Conservation (phyloP, 2,888 invertebrate genomes). For the Coronaproctus castanopsis region DNA sequence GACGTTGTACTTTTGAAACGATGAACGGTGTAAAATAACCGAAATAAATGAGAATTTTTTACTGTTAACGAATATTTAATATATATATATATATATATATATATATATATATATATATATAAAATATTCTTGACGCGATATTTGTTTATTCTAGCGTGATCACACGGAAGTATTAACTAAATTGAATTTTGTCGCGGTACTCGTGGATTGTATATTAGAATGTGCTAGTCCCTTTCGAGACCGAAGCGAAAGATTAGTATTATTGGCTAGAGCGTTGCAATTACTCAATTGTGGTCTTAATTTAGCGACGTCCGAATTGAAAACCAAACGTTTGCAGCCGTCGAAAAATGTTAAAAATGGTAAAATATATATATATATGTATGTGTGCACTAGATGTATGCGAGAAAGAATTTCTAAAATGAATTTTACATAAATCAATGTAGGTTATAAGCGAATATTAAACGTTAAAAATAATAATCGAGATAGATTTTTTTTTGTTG, state of each 20-base stretch:
- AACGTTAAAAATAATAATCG: too few relatives aligned
- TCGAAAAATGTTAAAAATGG: conserved; percentile 79
- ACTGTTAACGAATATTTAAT: too few relatives aligned
- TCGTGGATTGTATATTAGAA: conserved; percentile 87
- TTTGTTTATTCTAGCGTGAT: conserved; percentile 57
- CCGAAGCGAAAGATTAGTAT: conserved; percentile 49
- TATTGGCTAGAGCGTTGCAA: conserved; percentile 77
- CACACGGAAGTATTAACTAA: conserved; percentile 94
- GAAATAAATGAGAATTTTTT: too few relatives aligned
- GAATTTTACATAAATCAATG: not conserved
- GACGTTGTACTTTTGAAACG: too few relatives aligned
- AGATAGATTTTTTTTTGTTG: too few relatives aligned
- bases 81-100: too few relatives aligned
- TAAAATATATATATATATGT: too few relatives aligned
- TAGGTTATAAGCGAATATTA: not conserved
- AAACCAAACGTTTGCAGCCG: conserved; percentile 64
- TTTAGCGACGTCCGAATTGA: conserved; percentile 68
- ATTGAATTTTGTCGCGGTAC: conserved; percentile 84
- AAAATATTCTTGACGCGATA: too few relatives aligned
- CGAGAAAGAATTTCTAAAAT: not conserved
- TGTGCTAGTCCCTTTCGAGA: conserved; percentile 44
- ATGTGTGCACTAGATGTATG: not conserved
- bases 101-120: too few relatives aligned
- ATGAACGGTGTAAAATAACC: too few relatives aligned
- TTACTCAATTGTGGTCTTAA: conserved; percentile 85